A percentile compares a stretch with the other conserved stretches of the same genome.
Conservation (phyloP, 2,797 vertebrate species). For the Acropternis orthonyx region DNA sequence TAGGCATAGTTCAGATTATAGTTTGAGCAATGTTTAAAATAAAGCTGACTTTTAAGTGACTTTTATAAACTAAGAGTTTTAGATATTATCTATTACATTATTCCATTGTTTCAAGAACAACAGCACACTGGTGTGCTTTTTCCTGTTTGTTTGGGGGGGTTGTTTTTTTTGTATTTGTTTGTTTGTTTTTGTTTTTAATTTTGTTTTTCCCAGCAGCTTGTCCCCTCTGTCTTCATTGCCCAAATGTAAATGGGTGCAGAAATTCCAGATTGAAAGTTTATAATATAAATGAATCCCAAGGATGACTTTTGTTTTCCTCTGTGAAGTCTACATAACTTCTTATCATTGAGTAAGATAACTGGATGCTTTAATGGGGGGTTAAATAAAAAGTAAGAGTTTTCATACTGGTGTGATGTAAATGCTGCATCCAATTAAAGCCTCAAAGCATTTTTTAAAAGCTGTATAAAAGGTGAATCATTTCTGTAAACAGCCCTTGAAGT, state of each 20-base stretch:
- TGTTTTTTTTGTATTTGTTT: neutral
- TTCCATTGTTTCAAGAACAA: neutral
- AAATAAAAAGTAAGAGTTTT: conserved; percentile 42
- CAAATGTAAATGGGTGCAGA: neutral
- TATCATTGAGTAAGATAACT: neutral
- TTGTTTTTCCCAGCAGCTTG: neutral
- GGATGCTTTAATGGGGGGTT: neutral
- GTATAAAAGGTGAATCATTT: conserved; percentile 67
- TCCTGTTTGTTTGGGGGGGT: too few relatives aligned
- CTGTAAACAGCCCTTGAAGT: conserved; percentile 55
- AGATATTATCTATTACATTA: neutral
- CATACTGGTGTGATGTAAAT: conserved; percentile 8
- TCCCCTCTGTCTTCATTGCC: neutral
- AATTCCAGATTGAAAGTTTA: neutral
- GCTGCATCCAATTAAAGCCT: conserved; percentile 42
- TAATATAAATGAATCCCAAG: neutral
- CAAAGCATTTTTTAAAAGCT: conserved; percentile 67
- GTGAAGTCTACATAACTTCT: neutral
- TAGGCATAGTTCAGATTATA: neutral
- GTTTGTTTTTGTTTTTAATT: neutral
- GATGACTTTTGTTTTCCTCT: neutral
- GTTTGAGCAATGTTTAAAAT: neutral
- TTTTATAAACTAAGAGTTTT: neutral
- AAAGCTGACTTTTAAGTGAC: neutral
- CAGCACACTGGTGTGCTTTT: neutral